Base-by-base conservation (phyloP, 2,888 invertebrate genomes). In the Rugalucina vietnamica region DNA sequence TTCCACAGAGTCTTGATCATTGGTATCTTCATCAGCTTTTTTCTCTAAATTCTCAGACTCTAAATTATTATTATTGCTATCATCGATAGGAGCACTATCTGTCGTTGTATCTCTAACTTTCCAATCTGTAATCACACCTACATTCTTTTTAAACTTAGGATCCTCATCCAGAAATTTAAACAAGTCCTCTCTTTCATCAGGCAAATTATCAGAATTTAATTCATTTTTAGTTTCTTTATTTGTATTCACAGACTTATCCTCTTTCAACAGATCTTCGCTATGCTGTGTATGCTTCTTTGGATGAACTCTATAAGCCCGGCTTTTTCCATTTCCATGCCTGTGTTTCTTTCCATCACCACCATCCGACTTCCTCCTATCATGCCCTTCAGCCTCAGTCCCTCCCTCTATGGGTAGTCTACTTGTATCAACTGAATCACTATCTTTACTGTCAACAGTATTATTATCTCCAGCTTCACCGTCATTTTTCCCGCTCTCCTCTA, bases 121-220 rank as follows among this genome's bases (percentile, higher is more conserved):
- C 27, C 78, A 29, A 69, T 84, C 81, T 24, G 78, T 76, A 71
- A 88, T 88, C 49, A 84, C 84, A 29, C 78, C 88, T 37, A 82
- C 69, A 49, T 88, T 88, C 70, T 82, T 84, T 43, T 88, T 72
- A 57, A 88, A 88, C 54, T 86, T 73, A 43, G 86, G 88, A 79
- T 88, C 75, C 49, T 88, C 84, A 37, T 82, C 75, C 27, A 77
- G 80, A 29, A 84, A 86, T 43, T 80, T 78, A 2, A 82, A 78
- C 49, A 88, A 80, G 54, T 82, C 81, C 69, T 80, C 77, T 39
- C 76, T 73, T 27, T 71, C 43, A 21, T 74, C 82, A 73, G 70
- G 81, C 50, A 65, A 36, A 39, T 75, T 29, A n/a, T 84, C 57
- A 29, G 70, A 36, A 18, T 49, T 36, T 1, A 39, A 24, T 36